Evolutionary conservation across 2,888 invertebrate species (phyloP).

Genomic region (Leucania comma): DNA sequence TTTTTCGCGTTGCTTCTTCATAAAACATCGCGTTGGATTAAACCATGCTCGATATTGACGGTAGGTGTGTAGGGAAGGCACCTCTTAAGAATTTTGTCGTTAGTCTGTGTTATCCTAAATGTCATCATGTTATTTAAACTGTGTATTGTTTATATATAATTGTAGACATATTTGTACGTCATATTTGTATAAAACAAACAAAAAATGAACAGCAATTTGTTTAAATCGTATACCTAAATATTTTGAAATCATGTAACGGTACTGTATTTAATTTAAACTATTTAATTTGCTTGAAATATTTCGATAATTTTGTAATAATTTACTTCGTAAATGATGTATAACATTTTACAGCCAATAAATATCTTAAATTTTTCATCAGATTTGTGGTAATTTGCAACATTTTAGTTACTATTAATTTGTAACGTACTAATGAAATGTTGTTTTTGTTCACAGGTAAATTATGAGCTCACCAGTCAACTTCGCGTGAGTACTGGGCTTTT

Average conservation of each 20-base stretch:
- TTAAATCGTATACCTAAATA: slow-evolving; percentile 4
- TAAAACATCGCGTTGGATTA: too few relatives aligned
- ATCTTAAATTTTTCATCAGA: not conserved
- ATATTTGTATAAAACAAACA: slow-evolving; percentile 23
- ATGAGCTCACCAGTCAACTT: slow-evolving; percentile 15
- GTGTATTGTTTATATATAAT: not conserved
- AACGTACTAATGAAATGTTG: slow-evolving; percentile 19
- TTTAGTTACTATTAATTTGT: not conserved
- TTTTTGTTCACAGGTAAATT: slow-evolving; percentile 52
- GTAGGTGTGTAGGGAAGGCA: too few relatives aligned
- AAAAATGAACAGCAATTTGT: not conserved
- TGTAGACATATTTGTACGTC: not conserved
- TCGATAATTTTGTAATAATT: not conserved
- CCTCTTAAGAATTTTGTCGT: too few relatives aligned
- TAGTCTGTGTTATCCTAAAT: slow-evolving; percentile 3
- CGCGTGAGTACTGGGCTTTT: slow-evolving; percentile 33
- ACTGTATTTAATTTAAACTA: slow-evolving; percentile 1
- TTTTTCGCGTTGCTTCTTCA: too few relatives aligned
- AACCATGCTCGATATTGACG: too few relatives aligned
- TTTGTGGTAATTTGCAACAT: not conserved
- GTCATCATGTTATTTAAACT: slow-evolving; percentile 14
- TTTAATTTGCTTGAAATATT: not conserved
- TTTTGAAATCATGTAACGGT: slow-evolving; percentile 1
- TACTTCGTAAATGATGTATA: too few relatives aligned
- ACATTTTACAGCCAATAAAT: too few relatives aligned